These are phyloP conservation scores for Hirundichthys speculiger DNA, from an alignment of 2,113 vertebrate species.

Conservation along the genomic window DNA sequence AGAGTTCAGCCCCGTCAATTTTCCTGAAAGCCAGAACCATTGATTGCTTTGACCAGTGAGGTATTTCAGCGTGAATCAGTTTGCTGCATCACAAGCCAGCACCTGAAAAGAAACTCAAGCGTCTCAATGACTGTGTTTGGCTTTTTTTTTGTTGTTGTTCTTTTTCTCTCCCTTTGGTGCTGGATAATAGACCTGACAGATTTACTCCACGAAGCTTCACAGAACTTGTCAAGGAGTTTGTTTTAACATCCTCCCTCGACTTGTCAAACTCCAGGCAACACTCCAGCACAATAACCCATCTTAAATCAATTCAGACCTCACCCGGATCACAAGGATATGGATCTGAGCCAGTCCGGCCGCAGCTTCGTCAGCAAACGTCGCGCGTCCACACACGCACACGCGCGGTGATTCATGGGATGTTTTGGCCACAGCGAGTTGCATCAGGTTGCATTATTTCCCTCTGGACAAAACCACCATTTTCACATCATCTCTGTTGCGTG, in stretches of 20 bases:
- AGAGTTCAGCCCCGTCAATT: conserved; percentile 44
- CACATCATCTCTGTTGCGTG: conserved; percentile 7
- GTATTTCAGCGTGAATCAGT: conserved; percentile 18
- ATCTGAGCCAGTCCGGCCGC: conserved; percentile 26
- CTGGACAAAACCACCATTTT: background rate
- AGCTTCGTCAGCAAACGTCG: conserved; percentile 10
- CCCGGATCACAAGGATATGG: conserved; percentile 33
- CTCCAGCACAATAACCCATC: conserved; percentile 18
- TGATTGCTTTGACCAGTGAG: conserved; percentile 44
- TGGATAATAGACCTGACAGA: conserved; percentile 16
- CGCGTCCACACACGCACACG: too few relatives aligned
- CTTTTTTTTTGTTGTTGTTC: conserved; percentile 1
- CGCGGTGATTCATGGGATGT: background rate
- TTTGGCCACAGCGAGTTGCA: background rate
- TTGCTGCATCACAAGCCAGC: too few relatives aligned
- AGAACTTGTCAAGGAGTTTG: conserved; percentile 24
- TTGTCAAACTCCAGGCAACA: conserved; percentile 45
- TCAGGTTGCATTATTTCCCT: background rate
- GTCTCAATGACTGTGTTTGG: too few relatives aligned
- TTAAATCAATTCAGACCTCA: conserved; percentile 12
- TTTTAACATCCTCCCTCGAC: conserved; percentile 30
- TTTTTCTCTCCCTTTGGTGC: too few relatives aligned
- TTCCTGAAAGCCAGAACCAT: conserved; percentile 51
- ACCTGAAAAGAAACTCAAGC: too few relatives aligned
- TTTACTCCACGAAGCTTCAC: conserved; percentile 13